Conservation (phyloP, 2,797 vertebrate genomes). For the Enteromius afrohamiltoni region DNA sequence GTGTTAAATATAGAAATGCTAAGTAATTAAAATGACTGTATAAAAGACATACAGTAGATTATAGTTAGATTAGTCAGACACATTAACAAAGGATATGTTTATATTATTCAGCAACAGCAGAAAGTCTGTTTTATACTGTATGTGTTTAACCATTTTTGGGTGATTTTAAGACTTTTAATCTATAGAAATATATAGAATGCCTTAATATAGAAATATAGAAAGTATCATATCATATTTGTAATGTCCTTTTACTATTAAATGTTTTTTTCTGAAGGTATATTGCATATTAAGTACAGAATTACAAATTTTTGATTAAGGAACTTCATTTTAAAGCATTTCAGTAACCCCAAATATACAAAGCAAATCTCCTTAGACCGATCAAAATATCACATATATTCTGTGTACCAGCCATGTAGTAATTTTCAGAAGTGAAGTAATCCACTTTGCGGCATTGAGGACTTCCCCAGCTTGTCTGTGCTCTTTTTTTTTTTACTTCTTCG, state of each 20-base stretch:
- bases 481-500: neutral
- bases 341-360: slow-evolving; percentile 44
- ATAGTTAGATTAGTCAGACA: neutral
- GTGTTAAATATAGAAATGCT: no score
- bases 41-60: neutral
- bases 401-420: slow-evolving; percentile 77
- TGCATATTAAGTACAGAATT: slow-evolving; percentile 47
- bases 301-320: slow-evolving; percentile 68
- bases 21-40: neutral
- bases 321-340: slow-evolving; percentile 45
- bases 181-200: no score
- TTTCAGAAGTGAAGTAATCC: slow-evolving; percentile 78
- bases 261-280: slow-evolving; percentile 23
- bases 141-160: neutral
- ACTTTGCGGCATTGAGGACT: slow-evolving; percentile 65
- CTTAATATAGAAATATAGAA: no score
- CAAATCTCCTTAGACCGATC: slow-evolving; percentile 58
- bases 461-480: slow-evolving; percentile 18
- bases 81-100: neutral
- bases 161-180: neutral
- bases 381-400: slow-evolving; percentile 40
- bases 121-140: neutral
- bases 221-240: no score
- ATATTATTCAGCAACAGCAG: neutral
- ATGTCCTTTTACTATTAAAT: neutral